Percentiles rank a stretch among this genome's conserved stretches.
phyloP scores from a whole-genome alignment of 2,797 vertebrate species.

The Neoniphon sammara region DNA sequence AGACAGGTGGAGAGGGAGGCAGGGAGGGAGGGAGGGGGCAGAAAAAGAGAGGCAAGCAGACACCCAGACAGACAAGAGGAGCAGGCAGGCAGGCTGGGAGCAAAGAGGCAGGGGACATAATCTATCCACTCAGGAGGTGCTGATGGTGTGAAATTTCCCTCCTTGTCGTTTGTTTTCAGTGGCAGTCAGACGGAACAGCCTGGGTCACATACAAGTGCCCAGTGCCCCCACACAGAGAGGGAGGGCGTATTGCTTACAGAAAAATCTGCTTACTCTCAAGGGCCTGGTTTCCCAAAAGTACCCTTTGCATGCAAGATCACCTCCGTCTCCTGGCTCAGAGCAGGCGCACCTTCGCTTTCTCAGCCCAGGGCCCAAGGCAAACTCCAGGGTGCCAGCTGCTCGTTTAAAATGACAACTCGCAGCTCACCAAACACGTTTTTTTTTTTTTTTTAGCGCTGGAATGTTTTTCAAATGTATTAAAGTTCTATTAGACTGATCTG shows the following conservation, averaged over 20 bases:
- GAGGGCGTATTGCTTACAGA: constrained; percentile 62
- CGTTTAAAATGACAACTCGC: background rate
- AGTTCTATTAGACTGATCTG: no score
- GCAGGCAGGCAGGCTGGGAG: constrained; percentile 1
- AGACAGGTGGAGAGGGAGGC: constrained; percentile 13
- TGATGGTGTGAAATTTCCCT: constrained; percentile 72
- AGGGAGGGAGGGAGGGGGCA: constrained; percentile 2
- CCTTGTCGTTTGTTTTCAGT: constrained; percentile 71
- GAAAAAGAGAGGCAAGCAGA: constrained; percentile 33
- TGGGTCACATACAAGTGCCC: constrained; percentile 61
- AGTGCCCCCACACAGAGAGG: constrained; percentile 44
- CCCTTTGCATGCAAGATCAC: constrained; percentile 59
- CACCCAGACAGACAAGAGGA: constrained; percentile 18
- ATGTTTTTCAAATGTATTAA: no score
- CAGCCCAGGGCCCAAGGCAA: background rate
- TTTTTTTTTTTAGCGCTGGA: background rate
- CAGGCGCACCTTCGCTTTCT: constrained; percentile 3
- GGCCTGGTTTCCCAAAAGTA: constrained; percentile 58
- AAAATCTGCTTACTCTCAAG: constrained; percentile 67
- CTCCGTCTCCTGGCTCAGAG: constrained; percentile 36
- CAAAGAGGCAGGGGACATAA: constrained; percentile 16
- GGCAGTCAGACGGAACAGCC: constrained; percentile 67
- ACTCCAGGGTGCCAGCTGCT: background rate
- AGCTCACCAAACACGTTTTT: background rate
- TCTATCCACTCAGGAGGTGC: constrained; percentile 53